A percentile compares a stretch with the other conserved stretches of the same genome.
phyloP scores from a whole-genome alignment of 35 echinoderm and acorn worm genomes.

The Heliocidaris erythrogramma region DNA sequence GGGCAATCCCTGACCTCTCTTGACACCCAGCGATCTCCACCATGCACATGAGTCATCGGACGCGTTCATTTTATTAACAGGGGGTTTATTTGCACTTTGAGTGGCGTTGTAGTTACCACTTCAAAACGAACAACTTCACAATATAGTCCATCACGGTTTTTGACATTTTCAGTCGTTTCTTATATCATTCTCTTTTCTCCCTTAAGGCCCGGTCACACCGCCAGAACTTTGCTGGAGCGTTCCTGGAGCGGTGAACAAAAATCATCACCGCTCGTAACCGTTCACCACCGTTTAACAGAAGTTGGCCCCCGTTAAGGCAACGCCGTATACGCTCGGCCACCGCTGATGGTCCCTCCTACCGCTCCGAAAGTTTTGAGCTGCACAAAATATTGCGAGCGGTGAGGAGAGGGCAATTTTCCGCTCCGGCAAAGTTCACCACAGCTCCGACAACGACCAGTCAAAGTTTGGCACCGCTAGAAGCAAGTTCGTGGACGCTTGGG shows the following conservation, averaged over 20 bases:
- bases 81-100: too few species aligned
- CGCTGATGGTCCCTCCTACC: constrained; percentile 36
- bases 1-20: too few species aligned
- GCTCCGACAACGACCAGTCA: constrained; percentile 22
- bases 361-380: constrained; percentile 40
- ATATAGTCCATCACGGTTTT: too few species aligned
- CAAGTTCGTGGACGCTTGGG: constrained; percentile 22
- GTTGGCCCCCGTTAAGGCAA: constrained; percentile 30
- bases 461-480: constrained; percentile 21
- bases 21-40: too few species aligned
- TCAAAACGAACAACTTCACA: too few species aligned
- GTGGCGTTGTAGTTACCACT: too few species aligned
- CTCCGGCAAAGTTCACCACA: constrained; percentile 22
- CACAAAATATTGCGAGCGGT: constrained; percentile 39
- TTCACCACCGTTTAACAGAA: constrained; percentile 26
- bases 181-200: too few species aligned
- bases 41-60: too few species aligned
- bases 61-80: too few species aligned
- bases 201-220: constrained; percentile 31
- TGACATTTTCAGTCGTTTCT: too few species aligned
- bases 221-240: constrained; percentile 33
- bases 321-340: constrained; percentile 29
- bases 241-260: constrained; percentile 42
- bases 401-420: constrained; percentile 30
- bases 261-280: constrained; percentile 31